Conservation (phyloP, 2,113 vertebrate species). For the Carlito syrichta region DNA sequence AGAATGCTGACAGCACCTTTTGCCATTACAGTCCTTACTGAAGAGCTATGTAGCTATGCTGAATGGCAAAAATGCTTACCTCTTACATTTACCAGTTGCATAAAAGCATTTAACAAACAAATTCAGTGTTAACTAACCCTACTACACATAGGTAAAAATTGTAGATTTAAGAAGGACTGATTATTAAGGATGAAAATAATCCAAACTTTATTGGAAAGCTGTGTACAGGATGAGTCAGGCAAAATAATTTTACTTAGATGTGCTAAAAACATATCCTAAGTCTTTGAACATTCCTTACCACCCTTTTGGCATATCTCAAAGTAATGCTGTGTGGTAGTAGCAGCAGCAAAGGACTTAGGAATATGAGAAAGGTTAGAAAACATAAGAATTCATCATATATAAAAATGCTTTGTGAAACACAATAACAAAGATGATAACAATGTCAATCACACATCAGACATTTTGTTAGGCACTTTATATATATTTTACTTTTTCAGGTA, state of each 20-base stretch:
- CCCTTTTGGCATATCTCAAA: background rate
- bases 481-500: background rate
- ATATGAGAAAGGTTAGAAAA: constrained; percentile 29
- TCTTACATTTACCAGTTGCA: background rate
- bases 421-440: background rate
- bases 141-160: background rate
- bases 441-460: background rate
- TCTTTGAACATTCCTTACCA: background rate
- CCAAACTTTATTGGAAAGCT: background rate
- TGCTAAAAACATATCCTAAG: constrained; percentile 11
- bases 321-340: background rate
- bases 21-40: background rate
- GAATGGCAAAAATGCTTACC: background rate
- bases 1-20: background rate
- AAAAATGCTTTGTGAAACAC: constrained; percentile 8
- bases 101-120: constrained; percentile 24
- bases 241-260: constrained; percentile 38
- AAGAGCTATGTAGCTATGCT: background rate
- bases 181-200: background rate
- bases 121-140: background rate
- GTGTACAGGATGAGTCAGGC: background rate
- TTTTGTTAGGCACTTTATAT: background rate
- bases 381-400: background rate
- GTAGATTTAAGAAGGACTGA: background rate
- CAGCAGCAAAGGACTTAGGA: constrained; percentile 1